Evolutionary conservation across 2,888 invertebrate genomes (phyloP).

Genomic region (Dastarcus helophoroides): DNA sequence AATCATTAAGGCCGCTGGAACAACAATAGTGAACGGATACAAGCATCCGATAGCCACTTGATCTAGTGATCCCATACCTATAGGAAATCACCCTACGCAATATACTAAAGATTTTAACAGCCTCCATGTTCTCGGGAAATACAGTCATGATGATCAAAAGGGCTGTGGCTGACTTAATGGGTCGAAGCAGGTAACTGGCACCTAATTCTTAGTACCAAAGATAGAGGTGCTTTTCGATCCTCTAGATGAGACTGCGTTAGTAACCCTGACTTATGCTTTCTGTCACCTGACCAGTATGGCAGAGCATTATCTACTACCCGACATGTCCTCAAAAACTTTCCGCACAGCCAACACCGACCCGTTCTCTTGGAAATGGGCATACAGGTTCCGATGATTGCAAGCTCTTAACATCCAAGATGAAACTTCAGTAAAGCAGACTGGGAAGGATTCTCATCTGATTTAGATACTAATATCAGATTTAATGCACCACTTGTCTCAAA

Average conservation of each 20-base stretch:
- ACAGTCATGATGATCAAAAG: not conserved
- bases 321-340: slow-evolving; percentile 3
- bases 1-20: no score
- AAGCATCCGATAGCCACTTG: no score
- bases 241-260: not conserved
- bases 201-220: not conserved
- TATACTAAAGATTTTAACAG: slow-evolving; percentile 3
- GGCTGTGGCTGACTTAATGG: not conserved
- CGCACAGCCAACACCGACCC: slow-evolving; percentile 9
- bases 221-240: not conserved
- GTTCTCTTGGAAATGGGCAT: slow-evolving; percentile 4
- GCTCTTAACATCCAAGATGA: no score
- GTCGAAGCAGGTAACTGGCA: not conserved
- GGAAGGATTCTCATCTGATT: no score
- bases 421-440: no score
- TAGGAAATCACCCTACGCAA: not conserved
- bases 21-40: no score
- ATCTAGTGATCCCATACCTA: no score
- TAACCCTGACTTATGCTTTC: slow-evolving; percentile 5
- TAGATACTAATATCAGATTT: no score
- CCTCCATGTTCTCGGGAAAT: slow-evolving; percentile 2
- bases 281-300: not conserved
- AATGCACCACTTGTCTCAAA: no score
- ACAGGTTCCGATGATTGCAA: no score
- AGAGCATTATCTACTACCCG: no score